Evolutionary conservation across 2,797 vertebrate species (phyloP).

Genomic region (Spea hammondii): DNA sequence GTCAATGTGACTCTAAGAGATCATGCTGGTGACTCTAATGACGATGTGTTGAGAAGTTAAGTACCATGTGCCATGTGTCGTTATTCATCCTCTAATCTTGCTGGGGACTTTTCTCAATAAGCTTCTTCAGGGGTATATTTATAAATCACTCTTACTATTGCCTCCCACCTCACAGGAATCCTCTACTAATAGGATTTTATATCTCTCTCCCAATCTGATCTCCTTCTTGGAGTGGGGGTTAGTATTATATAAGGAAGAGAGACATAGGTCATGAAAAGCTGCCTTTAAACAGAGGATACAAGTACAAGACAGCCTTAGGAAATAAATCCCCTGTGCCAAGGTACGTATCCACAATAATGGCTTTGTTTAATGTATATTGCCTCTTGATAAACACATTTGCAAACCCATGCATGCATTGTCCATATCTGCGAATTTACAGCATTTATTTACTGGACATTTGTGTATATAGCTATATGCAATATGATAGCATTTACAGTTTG

Average conservation of each 20-base stretch:
- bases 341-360: no score
- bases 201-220: conserved; percentile 7
- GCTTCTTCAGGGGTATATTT: conserved; percentile 38
- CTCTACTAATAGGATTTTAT: conserved; percentile 39
- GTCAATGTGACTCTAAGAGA: conserved; percentile 8
- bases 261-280: not conserved
- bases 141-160: conserved; percentile 26
- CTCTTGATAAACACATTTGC: no score
- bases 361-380: no score
- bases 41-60: conserved; percentile 32
- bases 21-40: conserved; percentile 19
- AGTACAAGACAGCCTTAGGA: not conserved
- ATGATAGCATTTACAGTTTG: no score
- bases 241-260: conserved; percentile 32
- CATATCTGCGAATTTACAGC: no score
- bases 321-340: no score
- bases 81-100: conserved; percentile 38
- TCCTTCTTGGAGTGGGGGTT: not conserved
- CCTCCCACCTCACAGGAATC: conserved; percentile 18
- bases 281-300: not conserved
- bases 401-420: no score
- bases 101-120: conserved; percentile 35
- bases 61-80: conserved; percentile 7
- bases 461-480: no score
- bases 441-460: no score